Percentiles rank a stretch among this genome's conserved stretches.
Conservation (phyloP, 1,140 invertebrate species). For the Amyelois transitella region DNA sequence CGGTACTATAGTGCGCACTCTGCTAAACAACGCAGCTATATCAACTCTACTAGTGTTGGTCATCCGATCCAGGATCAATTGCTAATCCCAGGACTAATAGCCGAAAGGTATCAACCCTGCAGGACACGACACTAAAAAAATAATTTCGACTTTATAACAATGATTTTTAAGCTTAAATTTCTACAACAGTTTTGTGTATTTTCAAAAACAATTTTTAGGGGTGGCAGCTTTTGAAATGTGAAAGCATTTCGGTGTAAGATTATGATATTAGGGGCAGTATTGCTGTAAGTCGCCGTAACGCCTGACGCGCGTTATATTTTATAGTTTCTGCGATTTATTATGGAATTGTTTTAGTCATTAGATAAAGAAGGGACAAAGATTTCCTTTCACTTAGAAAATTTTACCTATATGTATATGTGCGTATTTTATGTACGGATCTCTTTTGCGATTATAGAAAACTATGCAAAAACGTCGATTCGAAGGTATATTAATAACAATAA, state of each 20-base stretch:
- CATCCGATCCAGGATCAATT: slow-evolving; percentile 61
- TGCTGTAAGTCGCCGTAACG: slow-evolving; percentile 40
- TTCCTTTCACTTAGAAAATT: too few species aligned
- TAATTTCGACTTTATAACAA: slow-evolving; percentile 15
- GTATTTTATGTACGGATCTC: too few species aligned
- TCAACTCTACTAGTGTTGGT: slow-evolving; percentile 41
- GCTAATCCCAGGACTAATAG: slow-evolving; percentile 63
- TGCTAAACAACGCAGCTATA: not conserved
- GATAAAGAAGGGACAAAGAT: too few species aligned
- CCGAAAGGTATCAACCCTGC: slow-evolving; percentile 21
- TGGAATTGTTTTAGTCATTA: slow-evolving; percentile 2
- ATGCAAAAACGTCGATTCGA: too few species aligned
- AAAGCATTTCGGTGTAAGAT: slow-evolving; percentile 71
- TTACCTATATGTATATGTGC: too few species aligned
- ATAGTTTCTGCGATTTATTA: slow-evolving; percentile 25
- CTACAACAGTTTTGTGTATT: slow-evolving; percentile 5
- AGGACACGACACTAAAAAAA: slow-evolving; percentile 27
- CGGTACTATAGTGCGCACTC: not conserved
- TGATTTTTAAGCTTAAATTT: slow-evolving; percentile 13
- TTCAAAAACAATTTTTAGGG: slow-evolving; percentile 46
- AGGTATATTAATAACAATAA: too few species aligned
- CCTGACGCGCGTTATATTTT: slow-evolving; percentile 32
- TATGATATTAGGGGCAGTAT: slow-evolving; percentile 59
- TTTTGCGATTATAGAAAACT: too few species aligned
- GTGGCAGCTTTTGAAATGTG: slow-evolving; percentile 48